A percentile compares a stretch with the other conserved stretches of the same genome.
phyloP scores from a whole-genome alignment of 2,797 vertebrate genomes.

The Centroberyx gerrardi region DNA sequence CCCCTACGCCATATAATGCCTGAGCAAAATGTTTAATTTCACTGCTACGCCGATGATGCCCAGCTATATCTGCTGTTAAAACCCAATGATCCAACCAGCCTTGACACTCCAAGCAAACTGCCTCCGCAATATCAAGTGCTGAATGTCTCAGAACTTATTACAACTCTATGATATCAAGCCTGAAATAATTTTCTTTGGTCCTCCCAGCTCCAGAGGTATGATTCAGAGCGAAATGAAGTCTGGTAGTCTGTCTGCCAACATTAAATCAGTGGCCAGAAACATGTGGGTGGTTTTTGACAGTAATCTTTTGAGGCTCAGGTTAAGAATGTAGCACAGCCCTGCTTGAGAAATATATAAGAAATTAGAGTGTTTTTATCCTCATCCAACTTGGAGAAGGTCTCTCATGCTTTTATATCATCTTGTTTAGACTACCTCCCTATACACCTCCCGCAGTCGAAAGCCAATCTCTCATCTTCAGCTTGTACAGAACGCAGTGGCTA shows the following conservation, averaged over 20 bases:
- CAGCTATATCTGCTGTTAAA: conserved; percentile 10
- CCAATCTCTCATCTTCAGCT: conserved; percentile 4
- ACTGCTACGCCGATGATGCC: neutral
- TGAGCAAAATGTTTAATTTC: conserved; percentile 8
- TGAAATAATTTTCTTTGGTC: neutral
- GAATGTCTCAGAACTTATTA: neutral
- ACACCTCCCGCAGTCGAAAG: neutral
- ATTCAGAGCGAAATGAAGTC: no score
- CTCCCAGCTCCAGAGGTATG: no score
- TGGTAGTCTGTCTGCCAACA: conserved; percentile 10
- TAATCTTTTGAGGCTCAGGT: conserved; percentile 28
- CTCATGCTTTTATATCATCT: neutral
- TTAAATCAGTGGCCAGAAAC: conserved; percentile 1
- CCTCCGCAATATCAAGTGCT: conserved; percentile 23
- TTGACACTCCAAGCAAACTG: conserved; percentile 35
- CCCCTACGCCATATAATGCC: neutral
- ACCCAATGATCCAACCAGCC: conserved; percentile 6
- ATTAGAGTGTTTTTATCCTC: neutral
- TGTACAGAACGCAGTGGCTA: conserved; percentile 1
- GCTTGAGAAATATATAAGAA: conserved; percentile 17
- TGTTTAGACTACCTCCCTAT: no score
- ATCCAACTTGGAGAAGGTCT: neutral
- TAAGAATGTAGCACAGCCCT: conserved; percentile 6
- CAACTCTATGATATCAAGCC: conserved; percentile 9
- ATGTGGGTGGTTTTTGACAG: conserved; percentile 8